Percentiles rank a stretch among this genome's conserved stretches.
phyloP scores from a whole-genome alignment of 1,140 invertebrate genomes.

The Phymastichus coffea region DNA sequence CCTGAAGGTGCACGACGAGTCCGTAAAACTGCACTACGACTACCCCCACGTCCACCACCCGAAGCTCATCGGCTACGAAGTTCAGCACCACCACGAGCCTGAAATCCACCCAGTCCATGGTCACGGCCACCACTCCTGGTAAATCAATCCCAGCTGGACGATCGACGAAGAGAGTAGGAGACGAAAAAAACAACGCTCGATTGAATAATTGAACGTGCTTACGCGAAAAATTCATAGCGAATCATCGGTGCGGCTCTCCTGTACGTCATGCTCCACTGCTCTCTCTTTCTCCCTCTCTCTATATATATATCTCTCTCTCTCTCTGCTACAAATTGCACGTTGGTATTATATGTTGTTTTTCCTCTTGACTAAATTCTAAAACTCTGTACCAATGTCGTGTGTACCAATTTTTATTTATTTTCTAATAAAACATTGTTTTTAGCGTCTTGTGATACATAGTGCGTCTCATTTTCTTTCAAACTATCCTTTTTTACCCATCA shows the following conservation, averaged over 20 bases:
- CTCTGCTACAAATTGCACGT: no score
- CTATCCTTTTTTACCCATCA: slow-evolving; percentile 16
- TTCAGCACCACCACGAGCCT: slow-evolving; percentile 41
- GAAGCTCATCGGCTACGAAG: slow-evolving; percentile 48
- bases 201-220: no score
- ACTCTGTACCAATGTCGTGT: no score
- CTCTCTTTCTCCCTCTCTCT: no score
- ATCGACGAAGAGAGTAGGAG: no score
- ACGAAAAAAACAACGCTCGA: no score
- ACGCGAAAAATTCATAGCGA: no score
- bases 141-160: background rate
- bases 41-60: slow-evolving; percentile 39
- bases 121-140: slow-evolving; percentile 12
- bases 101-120: slow-evolving; percentile 38
- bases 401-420: slow-evolving; percentile 53
- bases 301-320: no score
- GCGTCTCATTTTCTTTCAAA: slow-evolving; percentile 6
- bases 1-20: slow-evolving; percentile 40
- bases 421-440: slow-evolving; percentile 53
- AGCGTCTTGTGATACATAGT: slow-evolving; percentile 49
- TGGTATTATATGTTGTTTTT: no score
- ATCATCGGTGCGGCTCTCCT: no score
- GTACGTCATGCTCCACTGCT: no score
- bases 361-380: no score
- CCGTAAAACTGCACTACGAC: slow-evolving; percentile 42